Base-by-base conservation (phyloP, 2,888 invertebrate genomes). In the Pteria penguin region DNA sequence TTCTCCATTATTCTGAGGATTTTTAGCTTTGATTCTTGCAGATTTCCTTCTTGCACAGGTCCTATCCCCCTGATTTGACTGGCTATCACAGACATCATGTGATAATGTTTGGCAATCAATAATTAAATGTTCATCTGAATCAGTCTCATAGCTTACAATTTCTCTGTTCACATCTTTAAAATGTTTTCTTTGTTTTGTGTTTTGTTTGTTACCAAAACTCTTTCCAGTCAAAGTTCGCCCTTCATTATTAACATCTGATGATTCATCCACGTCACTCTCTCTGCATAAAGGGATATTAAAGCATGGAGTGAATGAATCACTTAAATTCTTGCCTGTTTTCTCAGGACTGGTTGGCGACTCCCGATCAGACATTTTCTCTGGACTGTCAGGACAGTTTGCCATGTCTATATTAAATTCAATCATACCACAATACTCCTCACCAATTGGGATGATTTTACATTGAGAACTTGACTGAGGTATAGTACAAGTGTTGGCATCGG, bases 201-300 rank as follows among this genome's bases (percentile, higher is more conserved):
- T n/a, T 61, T 22, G n/a, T 61, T 18, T 18, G 27, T 61, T 22
- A 18, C 18, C 27, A 57, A 8, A 57, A 26, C 27, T 57, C 58
- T 14, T 18, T 63, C 5, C 14, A 5, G 24, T 24, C 33, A 18
- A 26, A 18, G 31, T 26, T 3, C 11, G 8, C 18, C 11, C 45
- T 14, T 14, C 45, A 45, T 18, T 45, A 45, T 45, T 45, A 14
- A 45, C 1, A 18, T 65, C 27, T 11, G 4, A 22, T 36, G 24
- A 52, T 0, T 75, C 62, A 57, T 61, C 61, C 18, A 1, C 26
- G 11, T 57, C 61, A 29, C 54, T 68, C n/a, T 78, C 78, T 29
- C 78, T 62, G n/a, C 63, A 67, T 27, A 78, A 45, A 4, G 78
- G 78, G 54, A 78, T 78, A 26, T 73, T 52, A 4, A 36, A 57